A percentile compares a stretch with the other conserved stretches of the same genome.
Conservation (phyloP, 2,113 vertebrate species). For the Chrysochloris asiatica region DNA sequence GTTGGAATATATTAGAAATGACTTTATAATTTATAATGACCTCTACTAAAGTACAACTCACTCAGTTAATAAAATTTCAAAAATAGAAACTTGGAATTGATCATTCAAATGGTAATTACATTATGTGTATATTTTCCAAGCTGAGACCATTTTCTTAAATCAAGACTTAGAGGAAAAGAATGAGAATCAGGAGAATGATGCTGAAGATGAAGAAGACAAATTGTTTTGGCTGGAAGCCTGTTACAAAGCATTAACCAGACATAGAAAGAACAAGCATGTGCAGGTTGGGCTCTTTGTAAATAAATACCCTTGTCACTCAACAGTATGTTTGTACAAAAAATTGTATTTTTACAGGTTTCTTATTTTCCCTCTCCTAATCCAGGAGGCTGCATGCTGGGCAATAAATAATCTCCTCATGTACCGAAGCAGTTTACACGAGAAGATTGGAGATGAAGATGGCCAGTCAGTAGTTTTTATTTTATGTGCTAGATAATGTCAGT, state of each 20-base stretch:
- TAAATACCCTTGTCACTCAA: neutral
- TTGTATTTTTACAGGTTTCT: constrained; percentile 22
- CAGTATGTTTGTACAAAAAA: neutral
- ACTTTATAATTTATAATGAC: neutral
- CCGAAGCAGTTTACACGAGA: constrained; percentile 83
- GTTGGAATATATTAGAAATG: neutral
- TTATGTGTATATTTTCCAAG: constrained; percentile 83
- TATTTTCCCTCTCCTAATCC: constrained; percentile 32
- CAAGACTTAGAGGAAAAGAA: constrained; percentile 88
- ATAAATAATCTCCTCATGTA: constrained; percentile 93
- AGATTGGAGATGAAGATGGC: constrained; percentile 90
- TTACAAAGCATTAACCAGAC: constrained; percentile 90
- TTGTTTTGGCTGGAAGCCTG: constrained; percentile 92
- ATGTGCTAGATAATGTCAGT: neutral
- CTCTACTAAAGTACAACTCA: neutral
- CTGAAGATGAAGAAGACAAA: constrained; percentile 81
- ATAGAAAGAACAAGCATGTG: constrained; percentile 88
- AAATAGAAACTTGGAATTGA: neutral
- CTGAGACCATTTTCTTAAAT: constrained; percentile 93
- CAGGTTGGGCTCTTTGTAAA: constrained; percentile 87
- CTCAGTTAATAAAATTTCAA: neutral
- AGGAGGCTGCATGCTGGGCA: constrained; percentile 96
- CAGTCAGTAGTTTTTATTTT: constrained; percentile 85
- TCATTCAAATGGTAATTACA: neutral
- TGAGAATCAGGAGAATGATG: constrained; percentile 79